phyloP scores from a whole-genome alignment of 2,888 invertebrate species.

The Ophion ellenae region DNA sequence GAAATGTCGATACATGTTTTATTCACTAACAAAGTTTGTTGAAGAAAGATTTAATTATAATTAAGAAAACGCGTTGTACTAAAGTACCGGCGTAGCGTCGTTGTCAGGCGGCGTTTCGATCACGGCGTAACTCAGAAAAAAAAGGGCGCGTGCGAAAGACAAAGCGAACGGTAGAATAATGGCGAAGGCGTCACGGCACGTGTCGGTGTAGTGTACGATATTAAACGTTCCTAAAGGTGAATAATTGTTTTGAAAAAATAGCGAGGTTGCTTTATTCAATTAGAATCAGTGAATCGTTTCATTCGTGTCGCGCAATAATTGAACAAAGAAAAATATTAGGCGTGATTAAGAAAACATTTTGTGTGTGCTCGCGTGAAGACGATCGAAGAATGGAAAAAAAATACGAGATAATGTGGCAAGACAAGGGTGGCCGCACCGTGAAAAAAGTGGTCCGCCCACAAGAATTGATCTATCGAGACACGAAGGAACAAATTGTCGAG shows the following conservation, averaged over 20 bases:
- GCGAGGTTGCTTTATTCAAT: constrained; percentile 2
- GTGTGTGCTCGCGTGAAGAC: constrained; percentile 9
- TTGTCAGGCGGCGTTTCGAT: too few relatives aligned
- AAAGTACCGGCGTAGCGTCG: too few relatives aligned
- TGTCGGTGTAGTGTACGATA: constrained; percentile 26
- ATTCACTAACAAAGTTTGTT: too few relatives aligned
- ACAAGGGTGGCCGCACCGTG: constrained; percentile 12
- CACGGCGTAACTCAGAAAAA: too few relatives aligned
- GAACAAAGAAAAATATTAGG: constrained; percentile 10
- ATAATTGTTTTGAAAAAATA: background rate
- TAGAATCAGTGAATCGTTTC: constrained; percentile 20
- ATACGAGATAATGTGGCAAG: constrained; percentile 17
- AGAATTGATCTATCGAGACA: constrained; percentile 16
- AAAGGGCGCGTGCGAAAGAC: too few relatives aligned
- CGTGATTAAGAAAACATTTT: constrained; percentile 3
- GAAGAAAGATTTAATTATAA: too few relatives aligned
- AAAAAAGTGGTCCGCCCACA: constrained; percentile 29
- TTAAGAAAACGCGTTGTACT: too few relatives aligned
- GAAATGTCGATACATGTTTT: too few relatives aligned
- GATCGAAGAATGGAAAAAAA: constrained; percentile 22
- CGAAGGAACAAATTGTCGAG: constrained; percentile 1
- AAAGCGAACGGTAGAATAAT: constrained; percentile 11
- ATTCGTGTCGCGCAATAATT: constrained; percentile 16
- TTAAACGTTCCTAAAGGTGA: constrained; percentile 12
- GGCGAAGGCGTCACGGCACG: constrained; percentile 17